Percentiles rank a stretch among this genome's conserved stretches.
Evolutionary conservation across 2,888 invertebrate genomes (phyloP).

Genomic region (Dasypolia templi): DNA sequence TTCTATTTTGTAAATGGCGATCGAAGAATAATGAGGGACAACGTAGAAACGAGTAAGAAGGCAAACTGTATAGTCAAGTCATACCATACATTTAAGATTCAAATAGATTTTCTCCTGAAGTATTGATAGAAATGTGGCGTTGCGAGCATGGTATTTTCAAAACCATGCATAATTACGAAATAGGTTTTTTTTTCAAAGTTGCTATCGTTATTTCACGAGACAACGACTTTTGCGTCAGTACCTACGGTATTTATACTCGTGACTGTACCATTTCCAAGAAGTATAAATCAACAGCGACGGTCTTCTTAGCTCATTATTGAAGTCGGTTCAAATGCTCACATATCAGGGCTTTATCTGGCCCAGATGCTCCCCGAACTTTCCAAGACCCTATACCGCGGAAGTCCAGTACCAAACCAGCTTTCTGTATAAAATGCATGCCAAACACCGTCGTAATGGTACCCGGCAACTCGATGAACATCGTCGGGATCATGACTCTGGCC

Average conservation of each 20-base stretch:
- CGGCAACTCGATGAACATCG: slow-evolving; percentile 15
- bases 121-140: background rate
- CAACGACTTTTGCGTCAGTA: background rate
- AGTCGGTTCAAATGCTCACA: background rate
- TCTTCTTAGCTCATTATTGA: background rate
- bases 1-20: background rate
- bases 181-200: background rate
- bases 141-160: background rate
- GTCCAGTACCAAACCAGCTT: slow-evolving; percentile 28
- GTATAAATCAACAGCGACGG: background rate
- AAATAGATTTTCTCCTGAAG: background rate
- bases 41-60: background rate
- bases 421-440: slow-evolving; percentile 36
- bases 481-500: slow-evolving; percentile 4
- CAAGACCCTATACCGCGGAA: slow-evolving; percentile 25
- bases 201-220: background rate
- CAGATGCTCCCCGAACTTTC: slow-evolving; percentile 5
- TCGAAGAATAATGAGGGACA: background rate
- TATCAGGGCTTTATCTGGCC: background rate
- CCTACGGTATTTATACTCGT: background rate
- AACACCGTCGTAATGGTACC: background rate
- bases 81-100: background rate
- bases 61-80: background rate
- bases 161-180: background rate
- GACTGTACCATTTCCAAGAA: background rate